phyloP scores from a whole-genome alignment of 2,797 vertebrate species.

The Gastrophryne carolinensis region DNA sequence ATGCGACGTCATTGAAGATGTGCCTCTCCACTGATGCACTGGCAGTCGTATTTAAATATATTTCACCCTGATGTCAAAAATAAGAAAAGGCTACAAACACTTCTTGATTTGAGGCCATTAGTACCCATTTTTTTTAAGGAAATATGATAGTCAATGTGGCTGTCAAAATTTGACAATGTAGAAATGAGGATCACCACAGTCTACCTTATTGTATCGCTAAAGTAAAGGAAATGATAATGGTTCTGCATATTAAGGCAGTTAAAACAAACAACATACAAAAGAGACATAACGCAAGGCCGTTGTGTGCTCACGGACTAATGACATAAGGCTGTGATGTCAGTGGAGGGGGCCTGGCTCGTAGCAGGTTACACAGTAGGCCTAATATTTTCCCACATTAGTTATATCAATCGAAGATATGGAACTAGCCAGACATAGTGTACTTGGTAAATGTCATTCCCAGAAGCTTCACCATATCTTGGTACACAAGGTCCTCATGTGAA shows the following conservation, averaged over 20 bases:
- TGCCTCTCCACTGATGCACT: constrained; percentile 12
- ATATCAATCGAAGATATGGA: constrained; percentile 13
- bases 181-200: no score
- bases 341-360: neutral
- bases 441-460: neutral
- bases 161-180: neutral
- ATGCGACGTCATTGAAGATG: constrained; percentile 40
- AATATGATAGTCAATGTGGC: neutral
- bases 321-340: constrained; percentile 20
- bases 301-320: neutral
- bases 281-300: neutral
- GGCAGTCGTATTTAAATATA: constrained; percentile 46
- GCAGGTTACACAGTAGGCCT: constrained; percentile 8
- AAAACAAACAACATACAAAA: neutral
- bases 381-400: constrained; percentile 25
- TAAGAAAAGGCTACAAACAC: neutral
- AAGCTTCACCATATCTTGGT: neutral
- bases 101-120: neutral
- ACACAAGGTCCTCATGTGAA: neutral
- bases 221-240: neutral
- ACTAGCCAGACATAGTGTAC: neutral
- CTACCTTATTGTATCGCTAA: no score
- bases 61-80: neutral
- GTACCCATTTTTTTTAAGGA: neutral
- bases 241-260: neutral